These are phyloP conservation scores for Stenopsyche tienmushanensis DNA, from an alignment of 1,140 invertebrate genomes.

Conservation along the genomic window DNA sequence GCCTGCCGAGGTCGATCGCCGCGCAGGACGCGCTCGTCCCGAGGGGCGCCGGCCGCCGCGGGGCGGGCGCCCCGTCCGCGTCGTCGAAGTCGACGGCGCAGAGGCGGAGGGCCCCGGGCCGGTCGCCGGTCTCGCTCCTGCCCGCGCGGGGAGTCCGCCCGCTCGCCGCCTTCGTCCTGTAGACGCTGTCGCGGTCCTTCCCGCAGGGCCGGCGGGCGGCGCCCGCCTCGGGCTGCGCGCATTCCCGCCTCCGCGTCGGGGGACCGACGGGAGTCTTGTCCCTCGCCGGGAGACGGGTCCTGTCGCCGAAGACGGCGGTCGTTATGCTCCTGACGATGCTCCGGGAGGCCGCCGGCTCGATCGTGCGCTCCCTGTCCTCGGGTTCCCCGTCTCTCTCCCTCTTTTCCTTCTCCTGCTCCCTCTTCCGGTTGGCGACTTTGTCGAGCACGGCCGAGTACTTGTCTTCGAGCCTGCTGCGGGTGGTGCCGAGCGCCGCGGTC, in stretches of 20 bases:
- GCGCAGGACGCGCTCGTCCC: conserved; percentile 47
- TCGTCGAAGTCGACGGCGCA: conserved; percentile 54
- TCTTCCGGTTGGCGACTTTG: conserved; percentile 61
- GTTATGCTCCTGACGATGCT: conserved; percentile 63
- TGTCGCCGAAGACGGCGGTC: conserved; percentile 65
- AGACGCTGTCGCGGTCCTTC: conserved; percentile 55
- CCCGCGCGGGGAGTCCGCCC: conserved; percentile 53
- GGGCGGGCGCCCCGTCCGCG: conserved; percentile 34
- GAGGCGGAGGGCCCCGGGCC: conserved; percentile 51
- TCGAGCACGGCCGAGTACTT: conserved; percentile 74
- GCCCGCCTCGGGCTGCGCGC: conserved; percentile 25
- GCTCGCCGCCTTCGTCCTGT: conserved; percentile 47
- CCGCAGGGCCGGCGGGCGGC: conserved; percentile 39
- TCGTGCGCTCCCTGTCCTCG: conserved; percentile 64
- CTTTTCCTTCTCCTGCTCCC: conserved; percentile 47
- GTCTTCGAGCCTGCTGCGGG: conserved; percentile 68
- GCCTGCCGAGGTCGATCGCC: conserved; percentile 46
- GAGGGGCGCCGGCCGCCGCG: conserved; percentile 44
- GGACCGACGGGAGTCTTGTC: conserved; percentile 61
- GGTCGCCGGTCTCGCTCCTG: conserved; percentile 55
- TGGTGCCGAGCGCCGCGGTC: conserved; percentile 50
- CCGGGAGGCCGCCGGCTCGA: conserved; percentile 55
- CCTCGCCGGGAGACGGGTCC: conserved; percentile 56
- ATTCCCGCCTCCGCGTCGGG: conserved; percentile 48
- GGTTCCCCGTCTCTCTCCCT: conserved; percentile 46